These are phyloP conservation scores for Pempheris klunzingeri DNA, from an alignment of 2,797 vertebrate genomes.

Conservation along the genomic window DNA sequence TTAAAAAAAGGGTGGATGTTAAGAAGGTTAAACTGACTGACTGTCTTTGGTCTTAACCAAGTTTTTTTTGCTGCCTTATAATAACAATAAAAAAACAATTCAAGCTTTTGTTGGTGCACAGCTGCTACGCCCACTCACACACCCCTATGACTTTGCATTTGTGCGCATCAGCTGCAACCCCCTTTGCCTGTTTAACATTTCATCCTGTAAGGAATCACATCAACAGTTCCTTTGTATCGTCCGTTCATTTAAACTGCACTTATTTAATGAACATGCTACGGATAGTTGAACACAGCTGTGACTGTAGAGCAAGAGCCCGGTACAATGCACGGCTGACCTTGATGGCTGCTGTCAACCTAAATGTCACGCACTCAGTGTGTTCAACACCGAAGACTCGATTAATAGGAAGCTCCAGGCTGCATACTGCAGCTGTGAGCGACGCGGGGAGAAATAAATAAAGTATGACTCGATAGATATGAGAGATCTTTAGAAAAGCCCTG, in stretches of 20 bases:
- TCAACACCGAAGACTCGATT: conserved; percentile 33
- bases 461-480: conserved; percentile 5
- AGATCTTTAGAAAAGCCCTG: neutral
- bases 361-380: conserved; percentile 62
- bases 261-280: neutral
- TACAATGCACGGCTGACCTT: conserved; percentile 29
- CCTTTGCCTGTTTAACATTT: neutral
- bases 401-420: conserved; percentile 8
- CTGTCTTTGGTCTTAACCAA: too few relatives aligned
- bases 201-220: neutral
- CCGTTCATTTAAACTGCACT: neutral
- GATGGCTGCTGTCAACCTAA: conserved; percentile 32
- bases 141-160: neutral
- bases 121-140: neutral
- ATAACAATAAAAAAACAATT: neutral
- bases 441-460: conserved; percentile 17
- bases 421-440: neutral
- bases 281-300: neutral
- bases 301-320: neutral
- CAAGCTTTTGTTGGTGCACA: neutral
- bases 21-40: too few relatives aligned
- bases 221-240: neutral
- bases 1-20: too few relatives aligned
- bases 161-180: neutral
- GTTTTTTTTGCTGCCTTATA: too few relatives aligned